Base-by-base conservation (phyloP, 2,888 invertebrate genomes). In the Tupiocoris notatus region DNA sequence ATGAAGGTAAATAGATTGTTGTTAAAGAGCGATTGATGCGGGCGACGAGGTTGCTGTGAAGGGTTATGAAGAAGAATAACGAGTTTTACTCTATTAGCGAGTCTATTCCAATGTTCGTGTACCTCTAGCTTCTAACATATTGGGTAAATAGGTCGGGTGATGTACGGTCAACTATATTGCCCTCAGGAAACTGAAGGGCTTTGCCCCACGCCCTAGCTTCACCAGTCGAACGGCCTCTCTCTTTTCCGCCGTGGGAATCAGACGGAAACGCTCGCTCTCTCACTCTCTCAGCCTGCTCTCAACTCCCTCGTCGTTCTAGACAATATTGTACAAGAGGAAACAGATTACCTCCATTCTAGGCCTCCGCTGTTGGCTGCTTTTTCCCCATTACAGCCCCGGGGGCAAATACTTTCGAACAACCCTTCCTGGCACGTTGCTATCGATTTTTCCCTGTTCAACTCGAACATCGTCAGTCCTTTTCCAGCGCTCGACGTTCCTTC, bases 311-410 rank as follows among this genome's bases (percentile, higher is more conserved):
- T 1, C 39, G 20, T 68, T n/a, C 68, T 58, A 68, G 68, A 68
- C 68, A 68, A 68, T 68, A 68, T 68, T 68, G 68, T 68, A 68
- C 68, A 68, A 58, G 57, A 58, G 65, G 68, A 68, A 68, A 68
- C 68, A 68, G 68, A 68, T 68, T 68, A 68, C 68, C 68, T 68
- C 58, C 68, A 68, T 68, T 58, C 68, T 20, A 57, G 17, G 20
- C 57, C 67, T 20, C 18, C 61, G 61, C 9, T 16, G 61, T 18
- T 18, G 21, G 61, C 2, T 18, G 16, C 3, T 61, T 3, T 61
- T 61, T 39, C 39, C 39, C 39, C 39, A 39, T 39, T 39, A 39
- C 39, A 39, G 12, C 39, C 39, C 39, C 39, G 39, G 39, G n/a
- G 39, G 39, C 39, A 39, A 39, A 39, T 39, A 39, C 39, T 39